Conservation (phyloP, 1,140 invertebrate species). For the Anthonomus grandis region DNA sequence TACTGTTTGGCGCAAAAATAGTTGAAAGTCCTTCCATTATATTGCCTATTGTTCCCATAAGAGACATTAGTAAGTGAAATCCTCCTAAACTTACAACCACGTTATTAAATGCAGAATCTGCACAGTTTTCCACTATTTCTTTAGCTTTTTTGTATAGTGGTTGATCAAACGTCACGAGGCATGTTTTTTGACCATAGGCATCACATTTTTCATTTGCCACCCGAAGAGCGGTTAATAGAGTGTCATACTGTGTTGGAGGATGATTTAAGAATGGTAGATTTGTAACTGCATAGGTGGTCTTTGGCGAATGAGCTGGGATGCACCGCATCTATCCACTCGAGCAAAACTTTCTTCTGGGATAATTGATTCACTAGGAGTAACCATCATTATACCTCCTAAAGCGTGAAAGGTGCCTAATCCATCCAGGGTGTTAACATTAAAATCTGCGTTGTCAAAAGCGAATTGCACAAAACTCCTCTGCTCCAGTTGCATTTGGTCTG, state of each 20-base stretch:
- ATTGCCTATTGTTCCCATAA: too few relatives aligned
- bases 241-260: too few relatives aligned
- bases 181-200: neutral
- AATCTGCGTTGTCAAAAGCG: too few relatives aligned
- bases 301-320: too few relatives aligned
- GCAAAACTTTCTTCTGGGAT: neutral
- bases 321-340: neutral
- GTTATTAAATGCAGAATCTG: neutral
- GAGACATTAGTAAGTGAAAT: neutral
- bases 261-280: too few relatives aligned
- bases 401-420: neutral
- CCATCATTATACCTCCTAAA: neutral
- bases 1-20: too few relatives aligned
- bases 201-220: neutral
- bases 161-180: too few relatives aligned
- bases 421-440: neutral
- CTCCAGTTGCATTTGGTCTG: too few relatives aligned
- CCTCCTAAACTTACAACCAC: neutral
- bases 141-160: neutral
- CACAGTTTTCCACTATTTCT: neutral
- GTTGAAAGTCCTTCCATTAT: too few relatives aligned
- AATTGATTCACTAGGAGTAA: neutral
- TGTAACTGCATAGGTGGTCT: too few relatives aligned
- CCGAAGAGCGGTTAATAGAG: too few relatives aligned
- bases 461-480: too few relatives aligned